Evolutionary conservation across 1,140 invertebrate species (phyloP).

Genomic region (Drosophila pandora): DNA sequence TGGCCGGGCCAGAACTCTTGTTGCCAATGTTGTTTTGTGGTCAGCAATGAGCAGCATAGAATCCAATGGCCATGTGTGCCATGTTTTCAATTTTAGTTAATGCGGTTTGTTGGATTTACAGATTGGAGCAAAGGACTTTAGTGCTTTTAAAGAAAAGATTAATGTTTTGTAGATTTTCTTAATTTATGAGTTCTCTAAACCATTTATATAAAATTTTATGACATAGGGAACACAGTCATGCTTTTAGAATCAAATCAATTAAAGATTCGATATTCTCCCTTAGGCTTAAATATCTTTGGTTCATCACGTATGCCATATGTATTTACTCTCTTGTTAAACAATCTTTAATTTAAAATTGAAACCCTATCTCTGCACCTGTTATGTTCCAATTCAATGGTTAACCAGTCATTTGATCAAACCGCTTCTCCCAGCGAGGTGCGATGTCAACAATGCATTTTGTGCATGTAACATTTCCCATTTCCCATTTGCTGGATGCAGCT

Average conservation of each 20-base stretch:
- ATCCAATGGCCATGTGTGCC: conserved; percentile 2
- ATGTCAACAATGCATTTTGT: conserved; percentile 60
- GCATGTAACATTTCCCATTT: conserved; percentile 63
- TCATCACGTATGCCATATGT: too few species aligned
- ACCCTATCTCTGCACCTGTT: conserved; percentile 6
- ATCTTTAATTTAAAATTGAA: neutral
- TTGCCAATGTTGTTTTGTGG: conserved; percentile 44
- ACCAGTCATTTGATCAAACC: conserved; percentile 32
- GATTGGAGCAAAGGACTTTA: neutral
- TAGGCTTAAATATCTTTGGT: too few species aligned
- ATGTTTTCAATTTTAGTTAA: conserved; percentile 13
- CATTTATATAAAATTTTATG: too few species aligned
- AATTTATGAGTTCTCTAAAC: too few species aligned
- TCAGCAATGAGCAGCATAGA: conserved; percentile 9
- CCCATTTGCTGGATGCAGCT: conserved; percentile 37
- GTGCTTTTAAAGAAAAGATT: neutral
- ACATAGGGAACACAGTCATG: too few species aligned
- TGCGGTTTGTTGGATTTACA: neutral
- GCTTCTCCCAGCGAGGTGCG: conserved; percentile 22
- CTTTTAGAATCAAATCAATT: too few species aligned
- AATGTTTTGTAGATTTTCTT: neutral
- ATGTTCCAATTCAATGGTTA: conserved; percentile 23
- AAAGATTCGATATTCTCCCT: too few species aligned
- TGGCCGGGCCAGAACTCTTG: conserved; percentile 19
- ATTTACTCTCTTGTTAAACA: too few species aligned